Base-by-base conservation (phyloP, 2,113 vertebrate genomes). In the Manacus vitellinus region DNA sequence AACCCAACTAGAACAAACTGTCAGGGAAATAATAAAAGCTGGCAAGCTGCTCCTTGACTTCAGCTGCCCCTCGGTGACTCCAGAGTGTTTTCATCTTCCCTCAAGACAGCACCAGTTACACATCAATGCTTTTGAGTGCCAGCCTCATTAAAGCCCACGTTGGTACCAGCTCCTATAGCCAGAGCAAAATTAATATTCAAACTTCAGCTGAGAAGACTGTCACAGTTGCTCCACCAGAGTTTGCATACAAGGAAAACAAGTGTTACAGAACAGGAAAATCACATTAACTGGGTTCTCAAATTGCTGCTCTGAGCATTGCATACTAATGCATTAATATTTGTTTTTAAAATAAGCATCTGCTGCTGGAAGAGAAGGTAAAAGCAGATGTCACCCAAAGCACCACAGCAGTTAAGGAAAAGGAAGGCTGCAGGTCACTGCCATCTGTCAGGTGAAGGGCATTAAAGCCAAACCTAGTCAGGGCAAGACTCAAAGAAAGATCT, bases 301-400 rank as follows among this genome's bases (percentile, higher is more conserved):
- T 93, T 93, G 95, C 77, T 0, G 20, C 91, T 96, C 90, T 96
- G 77, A 96, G 86, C 76, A 83, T 62, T 92, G 94, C 97, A 96
- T 96, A 94, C 92, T 97, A 97, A 97, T 85, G 86, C 5, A 94
- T 91, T 94, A 95, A 94, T 93, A 96, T 94, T 91, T 91, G 74
- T 88, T 95, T 97, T 95, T 95, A 94, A 96, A 97, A 94, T 85
- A 97, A 96, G 87, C 92, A 94, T 97, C 89, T 95, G 94, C 89
- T 97, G 39, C 73, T 82, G 56, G 66, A 95, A 59, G 55, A 80
- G 62, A 75, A 35, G 46, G 65, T 56, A 70, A 88, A 88, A 81
- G 46, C 16, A 14, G 76, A 87, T 89, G 46, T 51, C 79, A 75
- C 46, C 54, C 76, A 82, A 88, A 93, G 54, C 9, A 4, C 56